These are phyloP conservation scores for Xestia xanthographa DNA, from an alignment of 2,888 invertebrate genomes.

Conservation along the genomic window DNA sequence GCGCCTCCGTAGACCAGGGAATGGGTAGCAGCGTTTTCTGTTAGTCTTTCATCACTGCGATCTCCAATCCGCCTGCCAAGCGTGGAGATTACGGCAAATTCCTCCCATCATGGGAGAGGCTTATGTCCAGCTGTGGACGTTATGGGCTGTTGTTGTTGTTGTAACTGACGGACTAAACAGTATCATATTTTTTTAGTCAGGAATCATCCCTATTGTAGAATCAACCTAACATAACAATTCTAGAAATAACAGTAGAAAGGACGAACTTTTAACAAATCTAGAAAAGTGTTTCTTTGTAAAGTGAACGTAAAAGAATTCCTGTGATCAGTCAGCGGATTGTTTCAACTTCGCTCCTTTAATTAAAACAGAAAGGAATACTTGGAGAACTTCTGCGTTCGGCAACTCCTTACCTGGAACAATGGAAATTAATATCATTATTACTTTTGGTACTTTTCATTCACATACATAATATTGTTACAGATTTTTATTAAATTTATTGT, in stretches of 20 bases:
- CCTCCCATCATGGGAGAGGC: no score
- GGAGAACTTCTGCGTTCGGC: conserved; percentile 66
- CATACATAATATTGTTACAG: not conserved
- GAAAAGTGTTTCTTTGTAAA: conserved; percentile 67
- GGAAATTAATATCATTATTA: conserved; percentile 68
- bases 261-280: conserved; percentile 63
- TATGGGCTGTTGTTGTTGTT: no score
- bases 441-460: conserved; percentile 21
- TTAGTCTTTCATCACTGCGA: no score
- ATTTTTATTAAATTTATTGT: not conserved
- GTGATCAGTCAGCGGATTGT: conserved; percentile 74
- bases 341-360: conserved; percentile 79
- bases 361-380: conserved; percentile 77
- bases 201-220: no score
- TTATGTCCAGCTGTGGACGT: no score
- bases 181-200: no score
- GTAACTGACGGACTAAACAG: no score
- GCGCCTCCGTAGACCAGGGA: no score
- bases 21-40: no score
- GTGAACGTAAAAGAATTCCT: conserved; percentile 67
- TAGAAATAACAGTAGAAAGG: conserved; percentile 21
- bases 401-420: conserved; percentile 83
- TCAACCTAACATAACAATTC: not conserved
- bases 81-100: no score
- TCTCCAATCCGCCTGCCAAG: no score